Base-by-base conservation (phyloP, 2,113 vertebrate genomes). In the Hipposideros armiger region DNA sequence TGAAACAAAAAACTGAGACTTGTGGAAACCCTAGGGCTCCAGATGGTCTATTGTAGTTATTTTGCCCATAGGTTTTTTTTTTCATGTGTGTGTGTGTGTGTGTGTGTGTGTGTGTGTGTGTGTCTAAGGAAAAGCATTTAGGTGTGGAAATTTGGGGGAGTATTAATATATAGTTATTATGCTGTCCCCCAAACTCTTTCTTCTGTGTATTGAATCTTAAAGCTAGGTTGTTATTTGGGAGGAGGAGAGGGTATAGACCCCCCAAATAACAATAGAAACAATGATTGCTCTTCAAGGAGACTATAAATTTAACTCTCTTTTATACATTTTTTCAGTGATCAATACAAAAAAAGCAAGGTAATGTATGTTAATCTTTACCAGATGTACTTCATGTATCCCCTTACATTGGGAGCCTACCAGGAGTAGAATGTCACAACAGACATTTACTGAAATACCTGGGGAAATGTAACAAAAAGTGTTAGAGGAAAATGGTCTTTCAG, bases 401-500 rank as follows among this genome's bases (percentile, higher is more conserved):
- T 95, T 87, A 97, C 95, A 58, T 97, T 98, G 98, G 98, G 98
- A 98, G 98, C 97, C 94, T 98, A 98, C 98, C 97, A 98, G 97
- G 97, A 98, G 98, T 96, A 96, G 96, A 97, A 95, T 99, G 98
- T 99, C 98, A 99, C 98, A 99, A 98, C 98, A 99, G 98, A 99
- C 98, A 98, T 99, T 99, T 99, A 98, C 97, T 97, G 96, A 98
- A 98, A 96, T 98, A 98, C 97, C 99, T 98, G 97, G 98, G 98
- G 98, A 98, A 99, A 98, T 98, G 98, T 97, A 98, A 98, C 98
- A 98, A 98, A 98, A 98, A 98, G 98, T 98, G 98, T 98, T 98
- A 98, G 97, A 98, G 97, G 98, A 98, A 99, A 99, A 99, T 98
- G 98, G 98, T 99, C 98, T 99, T 99, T 99, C 98, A 99, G 98